Evolutionary conservation across 2,113 vertebrate genomes (phyloP).

Genomic region (Ailuropoda melanoleuca): DNA sequence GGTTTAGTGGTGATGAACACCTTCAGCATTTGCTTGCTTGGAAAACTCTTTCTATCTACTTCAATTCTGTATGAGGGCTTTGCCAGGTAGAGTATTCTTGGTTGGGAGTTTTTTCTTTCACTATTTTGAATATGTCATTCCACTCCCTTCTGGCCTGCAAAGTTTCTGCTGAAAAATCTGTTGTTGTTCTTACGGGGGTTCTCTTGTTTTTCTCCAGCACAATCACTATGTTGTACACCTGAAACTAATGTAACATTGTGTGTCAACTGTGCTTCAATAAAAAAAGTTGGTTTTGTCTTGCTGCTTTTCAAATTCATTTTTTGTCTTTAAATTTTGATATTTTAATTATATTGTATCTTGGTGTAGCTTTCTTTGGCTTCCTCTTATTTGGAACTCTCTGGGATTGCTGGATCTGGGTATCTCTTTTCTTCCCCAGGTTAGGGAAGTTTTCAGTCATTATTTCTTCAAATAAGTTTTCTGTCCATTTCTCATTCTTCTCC

Average conservation of each 20-base stretch:
- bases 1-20: neutral
- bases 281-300: neutral
- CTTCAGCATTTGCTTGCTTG: neutral
- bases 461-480: neutral
- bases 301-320: neutral
- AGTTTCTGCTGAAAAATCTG: neutral
- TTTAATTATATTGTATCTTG: neutral
- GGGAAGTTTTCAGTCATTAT: neutral
- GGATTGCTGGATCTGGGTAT: neutral
- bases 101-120: neutral
- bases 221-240: neutral
- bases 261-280: neutral
- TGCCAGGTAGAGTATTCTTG: neutral
- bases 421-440: neutral
- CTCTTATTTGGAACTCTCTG: neutral
- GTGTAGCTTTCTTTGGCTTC: neutral
- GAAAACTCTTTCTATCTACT: neutral
- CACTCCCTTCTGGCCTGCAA: neutral
- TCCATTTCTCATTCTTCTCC: neutral
- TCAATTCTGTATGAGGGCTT: neutral
- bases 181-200: neutral
- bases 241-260: neutral
- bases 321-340: neutral
- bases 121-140: neutral
- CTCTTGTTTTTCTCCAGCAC: neutral